Conservation (phyloP, 2,888 invertebrate genomes). For the Epirrhoe tristata region DNA sequence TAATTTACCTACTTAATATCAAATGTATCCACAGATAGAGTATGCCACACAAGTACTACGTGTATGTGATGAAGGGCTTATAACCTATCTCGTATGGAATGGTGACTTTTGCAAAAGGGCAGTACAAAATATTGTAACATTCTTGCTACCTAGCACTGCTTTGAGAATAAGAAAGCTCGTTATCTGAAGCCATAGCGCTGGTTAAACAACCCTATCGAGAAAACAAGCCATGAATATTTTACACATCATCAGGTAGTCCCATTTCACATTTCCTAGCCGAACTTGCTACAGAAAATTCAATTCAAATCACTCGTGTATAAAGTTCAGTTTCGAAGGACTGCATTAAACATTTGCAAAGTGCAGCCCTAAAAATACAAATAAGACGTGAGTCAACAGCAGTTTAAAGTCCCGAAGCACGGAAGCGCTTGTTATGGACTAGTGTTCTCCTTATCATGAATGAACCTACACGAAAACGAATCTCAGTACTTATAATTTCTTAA, state of each 20-base stretch:
- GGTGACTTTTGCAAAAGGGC: no score
- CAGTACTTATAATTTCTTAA: no score
- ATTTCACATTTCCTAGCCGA: conserved; percentile 10
- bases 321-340: not conserved
- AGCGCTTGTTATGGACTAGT: no score
- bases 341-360: not conserved
- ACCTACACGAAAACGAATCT: no score
- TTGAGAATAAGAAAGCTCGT: not conserved
- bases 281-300: conserved; percentile 5
- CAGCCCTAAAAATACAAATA: not conserved
- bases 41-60: no score
- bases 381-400: not conserved
- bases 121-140: no score
- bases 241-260: conserved; percentile 4
- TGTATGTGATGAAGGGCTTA: no score
- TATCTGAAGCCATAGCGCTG: not conserved
- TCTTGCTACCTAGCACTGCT: not conserved
- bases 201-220: not conserved
- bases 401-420: not conserved
- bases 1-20: no score
- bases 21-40: no score
- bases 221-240: conserved; percentile 17
- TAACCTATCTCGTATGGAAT: no score
- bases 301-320: not conserved
- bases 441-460: no score